Evolutionary conservation across 1,140 invertebrate species (phyloP), one percentile per base, ranked within the genome.

Genomic region (Heliconius nattereri): DNA sequence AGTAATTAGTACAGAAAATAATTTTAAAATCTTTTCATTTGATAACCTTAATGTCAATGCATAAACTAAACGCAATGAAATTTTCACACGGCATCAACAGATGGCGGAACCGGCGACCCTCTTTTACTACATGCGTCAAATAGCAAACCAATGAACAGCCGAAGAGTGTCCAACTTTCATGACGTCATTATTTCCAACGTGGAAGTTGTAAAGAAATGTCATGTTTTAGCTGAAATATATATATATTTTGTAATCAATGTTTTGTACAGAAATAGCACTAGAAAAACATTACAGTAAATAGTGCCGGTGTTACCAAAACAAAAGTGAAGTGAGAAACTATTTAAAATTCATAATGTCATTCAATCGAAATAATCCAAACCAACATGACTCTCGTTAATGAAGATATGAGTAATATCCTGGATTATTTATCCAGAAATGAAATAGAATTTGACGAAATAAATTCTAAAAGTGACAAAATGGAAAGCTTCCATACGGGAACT

Each of bases 151-250:
- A 95, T 95, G 82, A 90, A 81, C 89, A 85, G 70, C 66, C 81
- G 90, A 87, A 89, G 85, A 88, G 93, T 94, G 93, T 89, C 88
- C 87, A 85, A 90, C 80, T 85, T 89, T 88, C 84, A 88, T 95
- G 93, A 95, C 94, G 94, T 94, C 94, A 94, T 90, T 92, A 92
- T 90, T 94, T 94, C 94, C 94, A 95, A 94, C 94, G 94, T 93
- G 94, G 92, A 94, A 92, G 91, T 88, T 88, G 86, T 87, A 80
- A 77, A 70, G 88, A 90, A 88, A 91, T 93, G 94, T 92, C 91
- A 91, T 91, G 88, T 90, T 85, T 86, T 87, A 71, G 60, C 77
- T 79, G 73, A 77, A 78, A 77, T 81, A 74, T 84, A 84, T 84
- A 84, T 85, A 86, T 87, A 87, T 89, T 88, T 90, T 88, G 86